Conservation (phyloP, 2,113 vertebrate genomes). For the Antidorcas marsupialis region DNA sequence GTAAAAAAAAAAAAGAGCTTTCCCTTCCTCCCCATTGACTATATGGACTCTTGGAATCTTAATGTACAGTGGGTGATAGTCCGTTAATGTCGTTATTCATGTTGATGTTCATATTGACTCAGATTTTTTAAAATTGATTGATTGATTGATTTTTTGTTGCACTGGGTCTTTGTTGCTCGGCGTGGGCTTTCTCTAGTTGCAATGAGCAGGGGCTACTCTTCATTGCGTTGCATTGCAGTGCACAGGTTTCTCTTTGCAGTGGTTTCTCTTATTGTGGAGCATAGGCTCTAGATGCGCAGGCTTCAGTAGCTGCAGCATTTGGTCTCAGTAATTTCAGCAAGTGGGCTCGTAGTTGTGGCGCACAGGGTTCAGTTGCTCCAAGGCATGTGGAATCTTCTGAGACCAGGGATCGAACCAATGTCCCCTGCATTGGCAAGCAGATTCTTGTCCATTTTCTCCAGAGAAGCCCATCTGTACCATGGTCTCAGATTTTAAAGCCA, state of each 20-base stretch:
- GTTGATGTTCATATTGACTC: background rate
- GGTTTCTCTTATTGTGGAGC: background rate
- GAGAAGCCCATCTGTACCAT: background rate
- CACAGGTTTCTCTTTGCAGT: background rate
- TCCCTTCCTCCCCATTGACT: background rate
- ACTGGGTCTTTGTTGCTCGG: background rate
- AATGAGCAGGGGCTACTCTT: background rate
- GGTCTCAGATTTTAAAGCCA: background rate
- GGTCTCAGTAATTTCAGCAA: background rate
- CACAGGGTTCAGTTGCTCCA: background rate
- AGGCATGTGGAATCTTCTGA: background rate
- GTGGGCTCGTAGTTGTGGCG: background rate
- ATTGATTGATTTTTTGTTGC: background rate
- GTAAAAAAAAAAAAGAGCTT: background rate
- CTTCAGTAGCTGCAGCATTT: background rate
- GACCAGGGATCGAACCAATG: background rate
- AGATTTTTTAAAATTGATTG: background rate
- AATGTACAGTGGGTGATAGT: slow-evolving; percentile 4
- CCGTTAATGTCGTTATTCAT: slow-evolving; percentile 22
- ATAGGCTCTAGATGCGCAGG: background rate
- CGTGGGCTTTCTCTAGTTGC: background rate
- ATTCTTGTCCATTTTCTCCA: background rate
- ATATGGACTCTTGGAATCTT: background rate
- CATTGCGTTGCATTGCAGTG: background rate
- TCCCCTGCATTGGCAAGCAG: background rate